These are phyloP conservation scores for Helicoverpa zea DNA, from an alignment of 1,140 invertebrate species.

Conservation along the genomic window DNA sequence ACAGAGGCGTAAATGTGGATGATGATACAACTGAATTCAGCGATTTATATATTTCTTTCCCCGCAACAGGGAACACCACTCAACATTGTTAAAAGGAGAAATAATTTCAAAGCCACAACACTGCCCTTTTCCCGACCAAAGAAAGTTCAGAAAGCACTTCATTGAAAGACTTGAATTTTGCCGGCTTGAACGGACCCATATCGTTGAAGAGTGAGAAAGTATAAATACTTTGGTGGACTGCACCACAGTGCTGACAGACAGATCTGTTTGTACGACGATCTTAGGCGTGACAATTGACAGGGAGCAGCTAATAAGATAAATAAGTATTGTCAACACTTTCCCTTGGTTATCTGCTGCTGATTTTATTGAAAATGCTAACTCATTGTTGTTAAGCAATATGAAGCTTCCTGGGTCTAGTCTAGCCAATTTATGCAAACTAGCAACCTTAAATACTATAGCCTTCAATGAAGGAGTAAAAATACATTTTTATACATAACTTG, in stretches of 20 bases:
- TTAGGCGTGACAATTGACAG: conserved; percentile 19
- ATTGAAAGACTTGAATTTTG: neutral
- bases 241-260: neutral
- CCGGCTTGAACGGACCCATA: neutral
- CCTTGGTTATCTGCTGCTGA: too few species aligned
- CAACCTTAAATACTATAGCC: too few species aligned
- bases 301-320: conserved; percentile 16
- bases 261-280: conserved; percentile 1
- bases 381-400: neutral
- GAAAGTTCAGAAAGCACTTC: neutral
- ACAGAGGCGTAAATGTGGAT: too few species aligned
- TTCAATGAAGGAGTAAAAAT: too few species aligned
- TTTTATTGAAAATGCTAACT: neutral
- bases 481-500: too few species aligned
- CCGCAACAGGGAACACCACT: too few species aligned
- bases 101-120: too few species aligned
- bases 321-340: conserved; percentile 21
- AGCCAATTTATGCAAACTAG: neutral
- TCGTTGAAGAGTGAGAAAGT: conserved; percentile 31
- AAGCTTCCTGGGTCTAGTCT: neutral
- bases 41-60: too few species aligned
- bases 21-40: too few species aligned
- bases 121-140: neutral
- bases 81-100: too few species aligned
- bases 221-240: conserved; percentile 17